These are phyloP conservation scores for Otolemur crassicaudatus DNA, from an alignment of 2,797 vertebrate genomes.

Conservation along the genomic window DNA sequence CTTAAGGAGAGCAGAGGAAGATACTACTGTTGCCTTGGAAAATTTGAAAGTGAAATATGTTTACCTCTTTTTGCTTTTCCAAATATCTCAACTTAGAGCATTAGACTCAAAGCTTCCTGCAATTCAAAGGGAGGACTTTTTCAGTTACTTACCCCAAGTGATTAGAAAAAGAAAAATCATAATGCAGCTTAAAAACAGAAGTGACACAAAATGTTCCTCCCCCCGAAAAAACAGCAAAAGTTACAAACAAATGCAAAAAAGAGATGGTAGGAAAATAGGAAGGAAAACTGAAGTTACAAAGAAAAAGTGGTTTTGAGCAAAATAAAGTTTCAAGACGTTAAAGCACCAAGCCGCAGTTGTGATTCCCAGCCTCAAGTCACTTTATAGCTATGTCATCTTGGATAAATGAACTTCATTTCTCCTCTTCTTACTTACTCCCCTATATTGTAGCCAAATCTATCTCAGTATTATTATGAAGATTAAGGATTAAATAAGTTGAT, in stretches of 20 bases:
- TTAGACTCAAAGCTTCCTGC: slow-evolving; percentile 60
- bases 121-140: slow-evolving; percentile 57
- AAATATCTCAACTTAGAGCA: slow-evolving; percentile 61
- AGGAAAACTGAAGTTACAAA: slow-evolving; percentile 28
- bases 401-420: neutral
- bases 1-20: slow-evolving; percentile 57
- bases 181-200: slow-evolving; percentile 43
- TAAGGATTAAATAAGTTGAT: slow-evolving; percentile 21
- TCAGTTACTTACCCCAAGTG: slow-evolving; percentile 50
- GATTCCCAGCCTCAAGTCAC: neutral
- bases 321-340: slow-evolving; percentile 16
- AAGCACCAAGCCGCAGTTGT: neutral
- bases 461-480: neutral
- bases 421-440: neutral
- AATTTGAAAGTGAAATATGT: slow-evolving; percentile 66
- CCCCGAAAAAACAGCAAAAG: neutral
- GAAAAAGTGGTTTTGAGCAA: slow-evolving; percentile 38
- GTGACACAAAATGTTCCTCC: neutral
- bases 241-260: slow-evolving; percentile 60
- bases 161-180: slow-evolving; percentile 73
- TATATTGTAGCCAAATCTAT: neutral
- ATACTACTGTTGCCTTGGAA: slow-evolving; percentile 55
- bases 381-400: neutral
- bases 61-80: slow-evolving; percentile 66
- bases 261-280: slow-evolving; percentile 1